phyloP scores from a whole-genome alignment of 2,113 vertebrate genomes.

The Asarcornis scutulata region DNA sequence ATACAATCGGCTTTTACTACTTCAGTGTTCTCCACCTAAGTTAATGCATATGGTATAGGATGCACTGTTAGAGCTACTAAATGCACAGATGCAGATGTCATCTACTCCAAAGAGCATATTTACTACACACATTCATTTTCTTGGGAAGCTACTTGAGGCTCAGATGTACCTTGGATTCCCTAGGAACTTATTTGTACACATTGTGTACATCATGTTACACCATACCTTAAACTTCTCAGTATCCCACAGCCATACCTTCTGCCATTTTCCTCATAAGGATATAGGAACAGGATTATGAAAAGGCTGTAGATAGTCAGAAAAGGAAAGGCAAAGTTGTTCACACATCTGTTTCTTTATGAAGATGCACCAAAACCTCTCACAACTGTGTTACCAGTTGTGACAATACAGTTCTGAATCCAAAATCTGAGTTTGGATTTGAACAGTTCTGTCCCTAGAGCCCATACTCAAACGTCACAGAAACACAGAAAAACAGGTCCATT shows the following conservation, averaged over 20 bases:
- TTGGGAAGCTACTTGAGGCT: neutral
- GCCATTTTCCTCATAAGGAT: neutral
- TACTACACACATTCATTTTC: neutral
- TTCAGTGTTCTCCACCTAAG: neutral
- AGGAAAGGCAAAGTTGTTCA: neutral
- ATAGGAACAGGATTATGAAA: neutral
- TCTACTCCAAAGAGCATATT: neutral
- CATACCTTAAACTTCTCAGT: neutral
- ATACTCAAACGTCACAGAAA: neutral
- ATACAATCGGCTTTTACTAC: neutral
- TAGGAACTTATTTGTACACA: neutral
- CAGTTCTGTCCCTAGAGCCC: neutral
- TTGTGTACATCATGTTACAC: fast-evolving
- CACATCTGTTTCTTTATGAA: neutral
- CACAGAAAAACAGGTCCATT: neutral
- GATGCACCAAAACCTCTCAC: neutral
- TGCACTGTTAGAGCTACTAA: neutral
- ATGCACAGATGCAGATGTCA: neutral
- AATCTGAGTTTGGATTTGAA: neutral
- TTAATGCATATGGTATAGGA: neutral
- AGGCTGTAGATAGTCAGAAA: neutral
- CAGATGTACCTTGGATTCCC: neutral
- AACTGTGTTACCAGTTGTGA: neutral
- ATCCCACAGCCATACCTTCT: neutral
- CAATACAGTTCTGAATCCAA: neutral